A percentile compares a stretch with the other conserved stretches of the same genome.
phyloP scores from a whole-genome alignment of 2,888 invertebrate genomes.

The Choreutis nemorana region DNA sequence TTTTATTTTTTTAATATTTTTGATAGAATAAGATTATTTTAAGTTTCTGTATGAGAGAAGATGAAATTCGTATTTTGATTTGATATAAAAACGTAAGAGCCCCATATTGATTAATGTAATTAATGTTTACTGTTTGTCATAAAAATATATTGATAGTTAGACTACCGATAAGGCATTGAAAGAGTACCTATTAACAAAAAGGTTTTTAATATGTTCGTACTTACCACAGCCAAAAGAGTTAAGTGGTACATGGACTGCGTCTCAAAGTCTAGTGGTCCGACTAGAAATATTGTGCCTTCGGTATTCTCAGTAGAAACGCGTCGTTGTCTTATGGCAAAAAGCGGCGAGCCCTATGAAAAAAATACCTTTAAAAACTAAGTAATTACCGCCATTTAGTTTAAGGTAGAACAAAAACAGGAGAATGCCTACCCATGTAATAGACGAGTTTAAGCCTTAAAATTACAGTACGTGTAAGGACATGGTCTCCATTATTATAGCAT shows the following conservation, averaged over 20 bases:
- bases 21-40: no score
- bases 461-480: slow-evolving; percentile 34
- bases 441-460: slow-evolving; percentile 21
- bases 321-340: slow-evolving; percentile 81
- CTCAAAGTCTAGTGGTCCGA: slow-evolving; percentile 86
- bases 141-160: no score
- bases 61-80: no score
- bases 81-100: no score
- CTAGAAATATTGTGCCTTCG: slow-evolving; percentile 79
- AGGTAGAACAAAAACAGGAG: slow-evolving; percentile 9
- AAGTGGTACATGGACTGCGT: slow-evolving; percentile 87
- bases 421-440: slow-evolving; percentile 15
- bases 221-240: slow-evolving; percentile 87
- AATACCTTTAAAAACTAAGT: slow-evolving; percentile 11
- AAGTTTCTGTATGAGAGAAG: no score
- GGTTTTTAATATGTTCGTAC: slow-evolving; percentile 25
- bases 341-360: slow-evolving; percentile 70
- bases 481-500: slow-evolving; percentile 39
- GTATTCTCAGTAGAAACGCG: slow-evolving; percentile 79
- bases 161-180: no score
- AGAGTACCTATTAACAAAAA: background rate
- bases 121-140: no score
- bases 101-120: no score
- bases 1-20: no score
- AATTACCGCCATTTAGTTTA: slow-evolving; percentile 10